phyloP scores from a whole-genome alignment of 2,888 invertebrate genomes.

The Morinoia aosen region DNA sequence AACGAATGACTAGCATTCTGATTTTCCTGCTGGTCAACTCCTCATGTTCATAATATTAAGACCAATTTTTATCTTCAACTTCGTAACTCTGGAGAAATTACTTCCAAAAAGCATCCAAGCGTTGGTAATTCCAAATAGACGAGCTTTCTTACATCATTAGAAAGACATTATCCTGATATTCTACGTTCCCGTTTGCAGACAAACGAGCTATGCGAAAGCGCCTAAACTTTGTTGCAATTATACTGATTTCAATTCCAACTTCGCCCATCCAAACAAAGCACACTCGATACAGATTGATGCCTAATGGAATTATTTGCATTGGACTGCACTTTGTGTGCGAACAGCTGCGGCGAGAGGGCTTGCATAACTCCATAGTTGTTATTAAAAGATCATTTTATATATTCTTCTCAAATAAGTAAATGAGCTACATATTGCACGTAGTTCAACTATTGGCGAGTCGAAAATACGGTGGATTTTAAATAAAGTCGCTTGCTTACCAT shows the following conservation, averaged over 20 bases:
- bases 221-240: neutral
- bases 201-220: conserved; percentile 1
- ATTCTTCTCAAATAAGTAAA: neutral
- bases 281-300: neutral
- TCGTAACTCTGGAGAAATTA: neutral
- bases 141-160: neutral
- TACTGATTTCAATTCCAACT: conserved; percentile 35
- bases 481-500: neutral
- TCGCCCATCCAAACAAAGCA: neutral
- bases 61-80: neutral
- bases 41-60: neutral
- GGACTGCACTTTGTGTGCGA: neutral
- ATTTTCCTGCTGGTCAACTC: neutral
- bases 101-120: neutral
- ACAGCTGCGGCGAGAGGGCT: neutral
- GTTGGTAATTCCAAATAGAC: neutral
- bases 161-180: neutral
- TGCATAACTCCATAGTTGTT: neutral
- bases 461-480: neutral
- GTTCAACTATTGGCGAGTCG: neutral
- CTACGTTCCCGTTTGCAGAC: neutral
- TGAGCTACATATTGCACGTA: neutral
- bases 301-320: conserved; percentile 12
- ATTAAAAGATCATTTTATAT: neutral
- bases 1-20: neutral